Base-by-base conservation (phyloP, 2,113 vertebrate genomes). In the Larimichthys polyactis region DNA sequence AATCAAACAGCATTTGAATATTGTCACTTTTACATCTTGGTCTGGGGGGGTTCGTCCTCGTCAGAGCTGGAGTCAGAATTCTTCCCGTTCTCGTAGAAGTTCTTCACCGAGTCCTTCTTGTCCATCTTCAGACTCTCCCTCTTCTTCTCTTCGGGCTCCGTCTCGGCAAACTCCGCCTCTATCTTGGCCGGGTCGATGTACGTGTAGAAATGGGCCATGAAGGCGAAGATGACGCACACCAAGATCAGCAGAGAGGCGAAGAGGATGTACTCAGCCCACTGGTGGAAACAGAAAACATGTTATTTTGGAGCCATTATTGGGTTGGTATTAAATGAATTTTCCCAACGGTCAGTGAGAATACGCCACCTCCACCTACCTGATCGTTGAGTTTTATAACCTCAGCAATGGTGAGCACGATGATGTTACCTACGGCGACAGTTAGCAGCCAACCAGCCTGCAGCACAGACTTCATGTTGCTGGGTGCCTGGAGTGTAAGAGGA, bases 391-490 rank as follows among this genome's bases (percentile, higher is more conserved):
- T 90, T 20, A 93, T 95, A 3, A 91, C 96, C 80, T 96, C 97
- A 0, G 98, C 97, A 27, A 99, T 93, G 0, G 99, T 97, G 1
- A 99, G 95, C 85, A 99, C 98, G 9, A 99, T 96, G 72, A 99
- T 97, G 95, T 99, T 99, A 12, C 98, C 98, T 0, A 99, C 60
- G 0, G 97, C 97, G 48, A 98, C 97, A 0, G 96, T 97, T 19
- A 99, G 44, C 65, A 98, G 95, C 98, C 98, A 99, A 3, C 97
- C 97, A 1, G 98, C 98, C 81, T 99, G 98, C 15, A 99, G 96
- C 81, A 99, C 98, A 0, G 98, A 91, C 93, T 99, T 99, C 98
- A 99, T 99, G 78, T 97, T 99, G 87, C 96, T 96, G 0, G 98
- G 98, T 0, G 98, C 98, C 98, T 99, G 82, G 0, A 80, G 63